Percentiles rank a stretch among this genome's conserved stretches.
phyloP scores from a whole-genome alignment of 2,797 vertebrate genomes.

The Phalanger gymnotis region DNA sequence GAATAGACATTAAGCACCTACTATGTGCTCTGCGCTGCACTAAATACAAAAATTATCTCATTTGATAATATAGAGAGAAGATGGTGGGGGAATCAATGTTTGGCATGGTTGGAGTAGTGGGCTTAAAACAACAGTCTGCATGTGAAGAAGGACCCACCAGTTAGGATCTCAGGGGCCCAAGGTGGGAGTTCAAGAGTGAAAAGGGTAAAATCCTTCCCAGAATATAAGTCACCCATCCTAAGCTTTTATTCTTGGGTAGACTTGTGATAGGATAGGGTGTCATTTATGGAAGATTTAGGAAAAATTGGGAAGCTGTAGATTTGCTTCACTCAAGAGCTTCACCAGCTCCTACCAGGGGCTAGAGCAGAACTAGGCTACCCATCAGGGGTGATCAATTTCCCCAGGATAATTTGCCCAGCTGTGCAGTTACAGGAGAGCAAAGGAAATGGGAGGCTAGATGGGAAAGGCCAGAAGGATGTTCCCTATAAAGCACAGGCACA shows the following conservation, averaged over 20 bases:
- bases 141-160: background rate
- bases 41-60: background rate
- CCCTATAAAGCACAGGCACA: background rate
- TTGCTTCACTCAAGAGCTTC: background rate
- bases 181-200: background rate
- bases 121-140: background rate
- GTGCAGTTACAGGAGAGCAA: background rate
- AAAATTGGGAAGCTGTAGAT: background rate
- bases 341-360: background rate
- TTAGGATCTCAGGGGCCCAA: background rate
- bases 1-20: background rate
- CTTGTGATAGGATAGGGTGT: background rate
- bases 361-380: background rate
- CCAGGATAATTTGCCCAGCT: background rate
- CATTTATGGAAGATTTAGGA: background rate
- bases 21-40: background rate
- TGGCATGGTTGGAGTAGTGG: background rate
- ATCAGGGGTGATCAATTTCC: background rate
- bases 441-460: slow-evolving; percentile 47
- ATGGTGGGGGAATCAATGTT: background rate
- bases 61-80: background rate
- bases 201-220: background rate
- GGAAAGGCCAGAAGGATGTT: slow-evolving; percentile 14
- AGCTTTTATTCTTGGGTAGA: background rate
- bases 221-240: background rate